These are phyloP conservation scores for Atlantisia rogersi DNA, from an alignment of 2,113 vertebrate species.

Conservation along the genomic window DNA sequence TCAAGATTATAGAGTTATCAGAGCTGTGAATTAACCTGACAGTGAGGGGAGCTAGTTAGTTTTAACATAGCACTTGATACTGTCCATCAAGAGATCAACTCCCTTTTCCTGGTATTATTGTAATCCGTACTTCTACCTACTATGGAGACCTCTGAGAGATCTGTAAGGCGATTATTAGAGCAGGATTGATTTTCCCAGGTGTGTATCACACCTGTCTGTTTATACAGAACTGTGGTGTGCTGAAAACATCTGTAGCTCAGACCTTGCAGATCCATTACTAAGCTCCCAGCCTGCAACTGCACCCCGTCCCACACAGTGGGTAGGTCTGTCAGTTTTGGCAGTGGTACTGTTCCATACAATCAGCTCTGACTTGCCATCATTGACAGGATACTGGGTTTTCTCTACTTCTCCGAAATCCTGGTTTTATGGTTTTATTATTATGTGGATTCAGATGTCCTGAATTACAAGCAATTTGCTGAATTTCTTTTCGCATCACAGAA, in stretches of 20 bases:
- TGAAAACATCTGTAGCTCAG: not conserved
- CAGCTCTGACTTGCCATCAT: not conserved
- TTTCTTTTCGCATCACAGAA: not conserved
- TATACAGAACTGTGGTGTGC: not conserved
- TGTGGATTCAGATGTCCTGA: not conserved
- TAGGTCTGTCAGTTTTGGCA: not conserved
- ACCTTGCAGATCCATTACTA: not conserved
- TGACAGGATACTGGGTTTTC: not conserved
- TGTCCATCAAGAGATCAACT: not conserved
- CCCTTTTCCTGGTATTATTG: not conserved
- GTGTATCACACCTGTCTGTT: not conserved
- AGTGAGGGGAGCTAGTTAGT: not conserved
- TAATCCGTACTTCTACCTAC: not conserved
- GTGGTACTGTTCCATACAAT: not conserved
- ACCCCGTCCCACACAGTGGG: not conserved
- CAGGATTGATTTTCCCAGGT: not conserved
- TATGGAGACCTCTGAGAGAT: not conserved
- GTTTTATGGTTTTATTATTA: not conserved
- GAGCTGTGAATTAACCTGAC: not conserved
- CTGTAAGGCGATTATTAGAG: not conserved
- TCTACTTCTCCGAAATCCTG: not conserved
- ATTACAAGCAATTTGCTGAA: not conserved
- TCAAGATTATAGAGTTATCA: not conserved
- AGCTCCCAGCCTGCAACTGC: not conserved
- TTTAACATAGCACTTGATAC: not conserved